Conservation (phyloP, 1,140 invertebrate genomes). For the Microplitis mediator region DNA sequence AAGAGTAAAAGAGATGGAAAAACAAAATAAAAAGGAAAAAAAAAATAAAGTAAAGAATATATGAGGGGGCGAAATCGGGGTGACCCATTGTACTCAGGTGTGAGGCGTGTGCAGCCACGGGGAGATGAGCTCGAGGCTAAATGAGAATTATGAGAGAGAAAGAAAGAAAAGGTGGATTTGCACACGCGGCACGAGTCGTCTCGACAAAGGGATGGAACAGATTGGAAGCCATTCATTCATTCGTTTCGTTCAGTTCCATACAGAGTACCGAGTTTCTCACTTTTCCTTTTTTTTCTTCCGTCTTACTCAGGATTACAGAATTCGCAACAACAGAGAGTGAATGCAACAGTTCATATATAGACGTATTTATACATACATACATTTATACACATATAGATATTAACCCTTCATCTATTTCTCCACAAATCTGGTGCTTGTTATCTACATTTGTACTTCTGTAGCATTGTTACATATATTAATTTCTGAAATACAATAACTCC, state of each 20-base stretch:
- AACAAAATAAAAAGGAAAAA: background rate
- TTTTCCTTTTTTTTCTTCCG: conserved; percentile 31
- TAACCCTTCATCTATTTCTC: conserved; percentile 1
- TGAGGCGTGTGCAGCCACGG: conserved; percentile 51
- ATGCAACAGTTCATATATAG: conserved; percentile 8
- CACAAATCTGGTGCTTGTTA: conserved; percentile 6
- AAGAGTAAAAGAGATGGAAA: background rate
- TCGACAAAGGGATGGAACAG: conserved; percentile 57
- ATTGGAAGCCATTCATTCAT: conserved; percentile 53
- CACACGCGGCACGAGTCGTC: conserved; percentile 60
- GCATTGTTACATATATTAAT: background rate
- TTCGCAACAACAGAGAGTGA: background rate
- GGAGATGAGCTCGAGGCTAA: conserved; percentile 27
- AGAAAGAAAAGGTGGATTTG: conserved; percentile 52
- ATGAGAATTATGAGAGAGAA: conserved; percentile 9
- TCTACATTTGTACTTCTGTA: background rate
- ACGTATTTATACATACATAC: background rate
- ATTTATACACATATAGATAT: background rate
- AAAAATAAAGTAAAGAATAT: background rate
- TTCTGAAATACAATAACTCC: too few relatives aligned
- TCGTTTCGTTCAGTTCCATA: conserved; percentile 34
- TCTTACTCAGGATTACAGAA: background rate
- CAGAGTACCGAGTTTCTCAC: conserved; percentile 55
- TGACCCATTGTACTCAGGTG: conserved; percentile 50
- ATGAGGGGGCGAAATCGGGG: conserved; percentile 26